Evolutionary conservation across 2,113 vertebrate genomes (phyloP).

Genomic region (Gyps fulvus): DNA sequence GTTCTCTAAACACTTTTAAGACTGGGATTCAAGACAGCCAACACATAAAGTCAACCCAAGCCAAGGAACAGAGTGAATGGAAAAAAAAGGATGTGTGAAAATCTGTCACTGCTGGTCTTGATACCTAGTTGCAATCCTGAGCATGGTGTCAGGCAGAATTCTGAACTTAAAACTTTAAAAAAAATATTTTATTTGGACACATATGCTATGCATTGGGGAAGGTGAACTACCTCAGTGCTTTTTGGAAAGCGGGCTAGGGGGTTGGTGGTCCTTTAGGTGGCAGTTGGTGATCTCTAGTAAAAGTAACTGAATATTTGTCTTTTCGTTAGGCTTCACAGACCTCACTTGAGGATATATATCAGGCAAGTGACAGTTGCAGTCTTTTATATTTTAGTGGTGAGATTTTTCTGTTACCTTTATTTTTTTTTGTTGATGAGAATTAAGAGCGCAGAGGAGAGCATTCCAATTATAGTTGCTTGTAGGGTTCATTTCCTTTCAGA

Average conservation of each 20-base stretch:
- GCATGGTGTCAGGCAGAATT: not conserved
- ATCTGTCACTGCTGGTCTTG: not conserved
- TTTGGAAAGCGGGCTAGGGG: not conserved
- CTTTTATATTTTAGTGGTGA: not conserved
- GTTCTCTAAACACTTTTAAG: not conserved
- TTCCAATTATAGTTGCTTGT: constrained; percentile 14
- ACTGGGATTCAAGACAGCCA: not conserved
- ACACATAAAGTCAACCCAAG: not conserved
- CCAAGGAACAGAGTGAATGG: not conserved
- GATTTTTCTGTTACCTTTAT: not conserved
- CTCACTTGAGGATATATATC: not conserved
- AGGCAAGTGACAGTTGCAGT: not conserved
- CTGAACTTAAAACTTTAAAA: not conserved
- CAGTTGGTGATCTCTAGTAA: not conserved
- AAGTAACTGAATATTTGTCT: not conserved
- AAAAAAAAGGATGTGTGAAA: not conserved
- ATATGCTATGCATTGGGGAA: not conserved
- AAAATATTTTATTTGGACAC: not conserved
- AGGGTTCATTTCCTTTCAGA: constrained; percentile 34
- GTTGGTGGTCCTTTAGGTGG: not conserved
- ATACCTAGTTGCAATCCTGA: not conserved
- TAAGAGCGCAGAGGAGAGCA: not conserved
- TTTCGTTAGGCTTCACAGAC: not conserved
- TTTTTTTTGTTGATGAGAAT: not conserved
- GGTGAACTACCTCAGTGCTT: not conserved